phyloP scores from a whole-genome alignment of 2,888 invertebrate genomes.

The Antitype chi region DNA sequence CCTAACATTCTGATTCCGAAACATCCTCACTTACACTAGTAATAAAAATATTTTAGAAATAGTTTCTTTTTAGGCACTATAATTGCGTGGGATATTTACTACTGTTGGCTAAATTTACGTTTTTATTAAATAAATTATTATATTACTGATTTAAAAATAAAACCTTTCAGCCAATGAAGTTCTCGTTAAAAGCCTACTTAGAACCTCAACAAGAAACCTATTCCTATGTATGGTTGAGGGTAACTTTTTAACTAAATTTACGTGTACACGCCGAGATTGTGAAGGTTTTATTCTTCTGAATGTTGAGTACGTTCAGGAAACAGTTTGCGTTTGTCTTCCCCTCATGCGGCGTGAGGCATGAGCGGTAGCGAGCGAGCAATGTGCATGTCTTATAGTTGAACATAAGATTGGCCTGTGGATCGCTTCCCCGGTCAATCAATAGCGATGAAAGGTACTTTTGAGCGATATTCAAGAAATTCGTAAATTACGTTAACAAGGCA shows the following conservation, averaged over 20 bases:
- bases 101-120: too few relatives aligned
- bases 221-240: slow-evolving; percentile 49
- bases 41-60: too few relatives aligned
- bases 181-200: slow-evolving; percentile 19
- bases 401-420: too few relatives aligned
- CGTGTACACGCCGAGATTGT: slow-evolving; percentile 77
- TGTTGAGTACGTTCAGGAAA: slow-evolving; percentile 85
- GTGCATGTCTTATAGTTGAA: neutral
- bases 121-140: too few relatives aligned
- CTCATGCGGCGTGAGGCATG: slow-evolving; percentile 56
- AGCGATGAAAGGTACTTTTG: too few relatives aligned
- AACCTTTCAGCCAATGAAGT: slow-evolving; percentile 4
- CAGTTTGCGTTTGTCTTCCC: slow-evolving; percentile 83
- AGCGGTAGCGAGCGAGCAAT: slow-evolving; percentile 54
- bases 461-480: too few relatives aligned
- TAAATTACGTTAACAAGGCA: too few relatives aligned
- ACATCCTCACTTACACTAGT: too few relatives aligned
- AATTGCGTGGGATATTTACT: too few relatives aligned
- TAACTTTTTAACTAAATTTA: slow-evolving; percentile 74
- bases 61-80: too few relatives aligned
- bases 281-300: slow-evolving; percentile 86
- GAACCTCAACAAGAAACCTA: slow-evolving; percentile 11
- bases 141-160: slow-evolving; percentile 8
- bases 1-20: too few relatives aligned
- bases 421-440: too few relatives aligned